phyloP scores from a whole-genome alignment of 2,888 invertebrate genomes.

The Anodontia alba region DNA sequence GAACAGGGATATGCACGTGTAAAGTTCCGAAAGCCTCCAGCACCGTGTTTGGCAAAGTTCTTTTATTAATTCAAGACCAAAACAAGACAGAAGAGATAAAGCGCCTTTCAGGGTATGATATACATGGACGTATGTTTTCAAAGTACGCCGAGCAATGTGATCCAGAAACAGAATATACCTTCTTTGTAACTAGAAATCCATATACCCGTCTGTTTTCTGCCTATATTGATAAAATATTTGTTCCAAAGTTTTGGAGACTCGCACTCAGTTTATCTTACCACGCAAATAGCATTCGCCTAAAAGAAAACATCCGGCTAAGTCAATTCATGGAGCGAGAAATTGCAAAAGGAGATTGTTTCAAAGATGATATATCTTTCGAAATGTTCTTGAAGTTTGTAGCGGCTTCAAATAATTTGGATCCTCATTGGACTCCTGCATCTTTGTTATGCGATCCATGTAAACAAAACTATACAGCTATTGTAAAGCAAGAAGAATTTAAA shows the following conservation, averaged over 20 bases:
- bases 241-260: conserved; percentile 34
- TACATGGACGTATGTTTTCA: conserved; percentile 21
- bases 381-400: conserved; percentile 32
- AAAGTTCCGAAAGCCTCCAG: conserved; percentile 47
- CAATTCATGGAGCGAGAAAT: neutral
- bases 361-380: conserved; percentile 33
- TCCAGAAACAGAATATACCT: neutral
- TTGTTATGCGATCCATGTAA: conserved; percentile 42
- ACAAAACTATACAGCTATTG: conserved; percentile 24
- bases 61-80: conserved; percentile 27
- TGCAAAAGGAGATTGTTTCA: conserved; percentile 7
- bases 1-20: conserved; percentile 32
- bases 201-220: conserved; percentile 47
- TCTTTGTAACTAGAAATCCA: conserved; percentile 44
- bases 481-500: conserved; percentile 44
- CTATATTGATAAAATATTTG: conserved; percentile 52
- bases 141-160: conserved; percentile 6
- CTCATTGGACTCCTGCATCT: conserved; percentile 40
- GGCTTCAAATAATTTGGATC: conserved; percentile 15
- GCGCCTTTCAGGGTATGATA: conserved; percentile 29
- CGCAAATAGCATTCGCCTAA: neutral
- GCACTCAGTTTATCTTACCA: conserved; percentile 1
- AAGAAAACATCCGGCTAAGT: neutral
- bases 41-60: conserved; percentile 30
- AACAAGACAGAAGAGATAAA: conserved; percentile 20